Evolutionary conservation across 2,113 vertebrate species (phyloP), one percentile per base, ranked within the genome.

Genomic region (Heteronetta atricapilla): DNA sequence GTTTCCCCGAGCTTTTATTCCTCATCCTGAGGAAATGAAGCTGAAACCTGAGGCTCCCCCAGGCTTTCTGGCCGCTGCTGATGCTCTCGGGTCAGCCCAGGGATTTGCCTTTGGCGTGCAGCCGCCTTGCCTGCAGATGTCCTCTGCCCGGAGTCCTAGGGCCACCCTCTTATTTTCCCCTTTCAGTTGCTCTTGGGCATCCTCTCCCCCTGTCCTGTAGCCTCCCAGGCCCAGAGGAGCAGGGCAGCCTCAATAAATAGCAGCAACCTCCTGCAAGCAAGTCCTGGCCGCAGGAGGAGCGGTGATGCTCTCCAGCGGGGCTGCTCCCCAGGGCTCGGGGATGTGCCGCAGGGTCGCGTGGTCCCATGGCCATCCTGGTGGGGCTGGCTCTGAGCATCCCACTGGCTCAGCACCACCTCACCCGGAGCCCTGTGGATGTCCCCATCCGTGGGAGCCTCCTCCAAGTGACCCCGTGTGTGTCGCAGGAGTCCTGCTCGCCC

Each of bases 401-500:
- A 50, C 7, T 1, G 0, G 34, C 3, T 6, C 11, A 53, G 53
- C 22, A 13, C 12, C 11, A 63, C 33, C 82, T 59, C 10, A n/a
- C 42, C n/a, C 1, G 3, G 67, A 1, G 33, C 1, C 3, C 36
- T 2, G 42, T 38, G 26, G 42, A 1, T 3, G 6, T 31, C 31
- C 55, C 86, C 1, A 0, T 7, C 2, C 0, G 0, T 3, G 62
- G 28, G 34, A 28, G 22, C 1, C 1, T 50, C 48, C 20, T 8
- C 76, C 5, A 1, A 11, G 22, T 40, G 17, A 26, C 11, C 0
- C 19, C 31, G 7, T 48, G 18, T 92, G 34, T 94, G 60, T 74
- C 11, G 0, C 86, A 98, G 98, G 97, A 97, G 50, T 97, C 96
- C 56, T 42, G 23, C 60, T 99, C 98, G 23, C 99, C 98, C 4